Evolutionary conservation across 1,140 invertebrate genomes (phyloP), one percentile per base, ranked within the genome.

Genomic region (Popillia japonica): DNA sequence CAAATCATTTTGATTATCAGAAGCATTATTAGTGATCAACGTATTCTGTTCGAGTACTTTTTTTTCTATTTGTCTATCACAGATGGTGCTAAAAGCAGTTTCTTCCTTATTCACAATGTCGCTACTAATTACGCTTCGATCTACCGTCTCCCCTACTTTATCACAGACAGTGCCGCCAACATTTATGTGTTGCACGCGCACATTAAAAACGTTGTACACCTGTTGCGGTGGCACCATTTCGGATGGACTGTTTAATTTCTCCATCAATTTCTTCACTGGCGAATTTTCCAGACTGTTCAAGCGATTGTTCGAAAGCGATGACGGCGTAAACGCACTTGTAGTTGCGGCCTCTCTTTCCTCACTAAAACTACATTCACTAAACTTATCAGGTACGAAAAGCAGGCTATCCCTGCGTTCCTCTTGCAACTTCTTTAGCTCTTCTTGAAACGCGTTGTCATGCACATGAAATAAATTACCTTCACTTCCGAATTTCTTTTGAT

Each of bases 381-480:
- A 77, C 40, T 80, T 84, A 78, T 84, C 85, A 84, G 86, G 86
- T 84, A 87, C 86, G 81, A 86, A 86, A 72, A 86, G 80, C 75
- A 85, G 80, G 83, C 86, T 86, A 82, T 86, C 86, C 76, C 84
- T 82, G 61, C 85, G 78, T 76, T 86, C 85, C 48, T 86, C 84
- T 80, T 87, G 87, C 40, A 91, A 81, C 82, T 90, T 90, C 78
- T 87, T 88, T 41, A 92, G 82, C 17, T 89, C 88, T 41, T 90
- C 87, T 78, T 90, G 87, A 79, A 92, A 91, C 40, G 90, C 89
- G 27, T 68, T 68, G 77, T 91, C 88, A 40, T 88, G 87, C 6
- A 90, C 82, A 61, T 87, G 87, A 9, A 88, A 85, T 41, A 92
- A 84, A 80, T 91, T 90, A 14, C 90, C 88, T 78, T 91, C 90